Evolutionary conservation across 1,140 invertebrate genomes (phyloP), one percentile per base, ranked within the genome.

Genomic region (Drosophila setifemur): DNA sequence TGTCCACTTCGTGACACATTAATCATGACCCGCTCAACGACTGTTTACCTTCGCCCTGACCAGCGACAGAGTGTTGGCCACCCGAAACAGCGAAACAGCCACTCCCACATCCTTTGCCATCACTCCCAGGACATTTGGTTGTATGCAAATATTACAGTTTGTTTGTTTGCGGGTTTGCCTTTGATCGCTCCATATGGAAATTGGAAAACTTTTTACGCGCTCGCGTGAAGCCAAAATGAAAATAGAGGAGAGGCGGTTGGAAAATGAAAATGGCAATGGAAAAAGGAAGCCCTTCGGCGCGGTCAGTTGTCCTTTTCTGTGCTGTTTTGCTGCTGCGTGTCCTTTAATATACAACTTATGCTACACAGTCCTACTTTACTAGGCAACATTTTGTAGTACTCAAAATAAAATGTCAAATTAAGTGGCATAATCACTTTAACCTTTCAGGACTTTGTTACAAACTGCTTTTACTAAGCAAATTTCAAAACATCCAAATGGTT

Each of bases 11-110:
- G 71, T 85, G 81, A 73, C 81, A 85, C 81, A 85, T 85, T 85
- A 85, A 85, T 85, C 81, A 85, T 79, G 81, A 86, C 81, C 81
- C 60, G 71, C 81, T 81, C 81, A 86, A 85, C 75, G 81, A 61
- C 75, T 75, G 72, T 86, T 86, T 81, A 86, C 76, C 82, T 76
- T 42, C 39, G 64, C 14, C 42, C 77, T 71, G 49, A 54, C 35
- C 50, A 45, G 37, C 37, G 11, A 14, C 21, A 40, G n/a, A n/a
- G n/a, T n/a, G n/a, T n/a, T n/a, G n/a, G n/a, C 23, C 31, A 26
- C 19, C 42, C 52, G 9, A 42, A 31, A 12, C 11, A 39, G 3
- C 26, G 14, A 16, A 52, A 21, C 8, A 31, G 9, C 19, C 49
- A 16, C 19, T 21, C 11, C 6, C 28, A 43, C 26, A 37, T 2